Percentiles rank a stretch among this genome's conserved stretches.
These are phyloP conservation scores for Campylomormyrus tamandua DNA, from an alignment of 2,113 vertebrate genomes.

Conservation along the genomic window DNA sequence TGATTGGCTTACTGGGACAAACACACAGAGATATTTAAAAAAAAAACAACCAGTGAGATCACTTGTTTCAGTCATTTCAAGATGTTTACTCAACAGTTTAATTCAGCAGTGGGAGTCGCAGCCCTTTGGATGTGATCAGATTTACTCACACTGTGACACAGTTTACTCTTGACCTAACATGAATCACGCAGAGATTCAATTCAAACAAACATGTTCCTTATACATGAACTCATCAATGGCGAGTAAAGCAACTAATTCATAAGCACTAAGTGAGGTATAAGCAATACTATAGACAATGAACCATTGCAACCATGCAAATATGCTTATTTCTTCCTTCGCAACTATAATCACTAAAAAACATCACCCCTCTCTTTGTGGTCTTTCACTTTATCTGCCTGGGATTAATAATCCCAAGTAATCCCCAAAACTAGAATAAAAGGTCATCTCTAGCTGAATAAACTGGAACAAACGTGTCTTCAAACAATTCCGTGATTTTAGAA, in stretches of 20 bases:
- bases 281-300: background rate
- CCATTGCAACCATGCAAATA: background rate
- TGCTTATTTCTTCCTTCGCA: background rate
- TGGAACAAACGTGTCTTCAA: background rate
- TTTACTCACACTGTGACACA: background rate
- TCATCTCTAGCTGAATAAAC: constrained; percentile 22
- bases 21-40: background rate
- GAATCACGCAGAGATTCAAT: background rate
- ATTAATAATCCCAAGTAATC: constrained; percentile 46
- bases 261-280: background rate
- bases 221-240: background rate
- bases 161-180: background rate
- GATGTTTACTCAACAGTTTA: background rate
- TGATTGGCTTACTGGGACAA: background rate
- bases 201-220: background rate
- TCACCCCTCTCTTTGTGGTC: constrained; percentile 17
- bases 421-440: constrained; percentile 33
- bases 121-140: background rate
- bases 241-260: background rate
- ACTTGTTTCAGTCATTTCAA: background rate
- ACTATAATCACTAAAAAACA: background rate
- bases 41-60: background rate
- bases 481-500: background rate
- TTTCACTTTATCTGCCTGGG: constrained; percentile 33
- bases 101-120: background rate